Evolutionary conservation across 2,888 invertebrate species (phyloP), one percentile per base, ranked within the genome.

Genomic region (Creontiades dilutus): DNA sequence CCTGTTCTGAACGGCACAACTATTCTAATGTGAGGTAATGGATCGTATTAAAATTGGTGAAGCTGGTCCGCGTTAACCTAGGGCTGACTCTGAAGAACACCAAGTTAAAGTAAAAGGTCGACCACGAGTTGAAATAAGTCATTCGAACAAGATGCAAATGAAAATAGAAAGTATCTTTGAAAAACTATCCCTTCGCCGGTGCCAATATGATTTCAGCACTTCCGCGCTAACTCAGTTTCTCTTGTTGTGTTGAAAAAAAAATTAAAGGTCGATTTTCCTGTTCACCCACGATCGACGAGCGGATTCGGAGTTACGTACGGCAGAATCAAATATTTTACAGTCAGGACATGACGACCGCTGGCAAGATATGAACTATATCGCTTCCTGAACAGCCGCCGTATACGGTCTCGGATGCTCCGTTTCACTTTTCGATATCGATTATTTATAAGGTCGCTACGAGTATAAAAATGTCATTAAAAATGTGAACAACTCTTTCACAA

Each of bases 201-300:
- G 46, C 46, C 37, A 47, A 47, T 47, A 78, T 78, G 78, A 78
- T 78, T 78, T 78, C 78, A 78, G 78, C 78, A 78, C 78, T 78
- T 78, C 78, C 78, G 78, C 46, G 78, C 78, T 78, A 78, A 78
- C 78, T 78, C 78, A 47, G 78, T 78, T 78, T 78, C 78, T 78
- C 78, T 78, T 78, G 78, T 78, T 78, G 47, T 78, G 78, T 78
- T 78, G 46, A 78, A 37, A 52, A 37, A 68, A 78, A 78, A 46
- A 78, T 78, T 78, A 47, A 78, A 47, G 78, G 46, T 78, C 78
- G 78, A 19, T 28, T 78, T 78, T 78, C 78, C 78, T 78, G 78
- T 78, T 78, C 78, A 78, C 78, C 78, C 78, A 78, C 78, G 78
- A 78, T n/a, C 68, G 27, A 68, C 68, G 68, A 19, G 68, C 27